Evolutionary conservation across 2,888 invertebrate genomes (phyloP).

Genomic region (Ellobium chinense): DNA sequence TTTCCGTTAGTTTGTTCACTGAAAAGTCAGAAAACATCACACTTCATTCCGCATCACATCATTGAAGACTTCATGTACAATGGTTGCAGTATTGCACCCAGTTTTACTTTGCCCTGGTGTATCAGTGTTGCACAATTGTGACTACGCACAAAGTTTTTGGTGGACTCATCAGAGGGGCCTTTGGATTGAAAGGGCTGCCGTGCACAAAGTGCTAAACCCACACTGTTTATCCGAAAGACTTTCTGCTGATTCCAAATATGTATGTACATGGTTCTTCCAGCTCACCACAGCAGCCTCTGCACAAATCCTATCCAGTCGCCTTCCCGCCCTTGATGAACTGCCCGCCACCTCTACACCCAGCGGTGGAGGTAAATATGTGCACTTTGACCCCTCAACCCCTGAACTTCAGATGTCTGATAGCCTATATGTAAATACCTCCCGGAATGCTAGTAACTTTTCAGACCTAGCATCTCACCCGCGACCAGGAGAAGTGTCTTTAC

Average conservation of each 20-base stretch:
- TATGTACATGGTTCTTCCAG: background rate
- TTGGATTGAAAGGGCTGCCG: too few relatives aligned
- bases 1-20: too few relatives aligned
- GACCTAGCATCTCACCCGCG: background rate
- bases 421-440: background rate
- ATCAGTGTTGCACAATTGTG: too few relatives aligned
- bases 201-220: too few relatives aligned
- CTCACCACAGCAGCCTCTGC: background rate
- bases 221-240: too few relatives aligned
- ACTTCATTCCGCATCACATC: too few relatives aligned
- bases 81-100: too few relatives aligned
- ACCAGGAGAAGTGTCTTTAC: background rate
- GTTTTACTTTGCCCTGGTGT: too few relatives aligned
- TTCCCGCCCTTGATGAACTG: conserved; percentile 3
- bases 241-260: background rate
- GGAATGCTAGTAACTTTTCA: background rate
- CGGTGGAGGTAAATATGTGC: conserved; percentile 48
- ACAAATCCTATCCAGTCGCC: background rate
- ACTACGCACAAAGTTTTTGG: too few relatives aligned
- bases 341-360: conserved; percentile 42
- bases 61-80: too few relatives aligned
- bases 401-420: background rate
- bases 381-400: conserved; percentile 36
- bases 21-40: too few relatives aligned
- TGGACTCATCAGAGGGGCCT: too few relatives aligned